These are phyloP conservation scores for Pluvialis apricaria DNA, from an alignment of 2,113 vertebrate species.

Conservation along the genomic window DNA sequence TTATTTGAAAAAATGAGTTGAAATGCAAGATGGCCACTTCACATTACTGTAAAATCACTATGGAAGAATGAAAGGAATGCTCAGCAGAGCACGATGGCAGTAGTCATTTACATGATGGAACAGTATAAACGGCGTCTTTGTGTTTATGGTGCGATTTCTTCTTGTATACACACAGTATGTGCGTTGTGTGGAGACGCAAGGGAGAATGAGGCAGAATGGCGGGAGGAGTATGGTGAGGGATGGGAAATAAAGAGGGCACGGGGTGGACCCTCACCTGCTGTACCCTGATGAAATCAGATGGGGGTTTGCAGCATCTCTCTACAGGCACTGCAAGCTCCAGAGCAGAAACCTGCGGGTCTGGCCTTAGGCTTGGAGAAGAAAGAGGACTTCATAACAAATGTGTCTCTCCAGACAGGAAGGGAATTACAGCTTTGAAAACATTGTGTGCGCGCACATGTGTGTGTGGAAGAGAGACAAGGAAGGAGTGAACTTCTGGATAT, in stretches of 20 bases:
- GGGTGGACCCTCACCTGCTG: neutral
- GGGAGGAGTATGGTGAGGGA: neutral
- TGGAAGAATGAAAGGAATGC: neutral
- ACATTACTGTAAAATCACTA: neutral
- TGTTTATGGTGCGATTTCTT: neutral
- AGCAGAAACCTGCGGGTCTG: neutral
- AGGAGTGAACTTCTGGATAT: neutral
- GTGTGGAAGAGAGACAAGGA: neutral
- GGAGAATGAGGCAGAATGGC: neutral
- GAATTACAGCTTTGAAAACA: neutral
- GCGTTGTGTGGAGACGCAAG: neutral
- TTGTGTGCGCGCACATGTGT: fast-evolving
- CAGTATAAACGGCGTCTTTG: neutral
- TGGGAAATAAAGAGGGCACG: neutral
- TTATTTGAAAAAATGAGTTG: neutral
- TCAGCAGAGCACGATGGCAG: neutral
- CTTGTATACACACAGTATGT: neutral
- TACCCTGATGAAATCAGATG: too few relatives aligned
- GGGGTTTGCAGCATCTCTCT: neutral
- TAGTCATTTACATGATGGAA: neutral
- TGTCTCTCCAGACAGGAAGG: neutral
- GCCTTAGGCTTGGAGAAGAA: neutral
- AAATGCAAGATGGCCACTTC: neutral
- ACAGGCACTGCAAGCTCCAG: neutral
- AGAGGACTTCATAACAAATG: neutral